Base-by-base conservation (phyloP, 2,888 invertebrate species). In the Calliphora vomitoria region DNA sequence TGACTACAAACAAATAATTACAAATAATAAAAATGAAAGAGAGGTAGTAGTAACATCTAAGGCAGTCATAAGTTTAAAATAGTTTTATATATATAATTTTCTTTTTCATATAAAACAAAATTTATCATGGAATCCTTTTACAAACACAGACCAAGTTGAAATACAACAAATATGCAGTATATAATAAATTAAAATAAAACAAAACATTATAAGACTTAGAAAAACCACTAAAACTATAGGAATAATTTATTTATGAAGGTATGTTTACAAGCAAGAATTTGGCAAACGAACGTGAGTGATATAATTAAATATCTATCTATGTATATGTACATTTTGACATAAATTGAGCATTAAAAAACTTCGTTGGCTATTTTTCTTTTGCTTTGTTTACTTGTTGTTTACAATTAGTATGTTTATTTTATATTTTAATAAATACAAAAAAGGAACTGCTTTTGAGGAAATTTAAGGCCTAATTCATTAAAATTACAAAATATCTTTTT, bases 41-140 rank as follows among this genome's bases (percentile, higher is more conserved):
- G 87, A 87, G 87, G 87, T 87, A 87, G 87, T 66, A 87, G 82
- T 87, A 85, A 85, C 69, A 87, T 82, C 87, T 87, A 87, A 81
- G 87, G 87, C 87, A 87, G 88, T 86, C 88, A 85, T 76, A 78
- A 68, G 72, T 69, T 85, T 69, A 47, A 78, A 84, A 50, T 76
- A 68, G 38, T 66, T 55, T 68, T 64, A n/a, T 44, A 20, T 44
- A 20, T 8, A 13, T 35, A 11, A 44, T 44, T 66, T 66, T 66
- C 6, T 47, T 58, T 35, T 68, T 75, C 25, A 38, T 71, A 74
- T 64, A 69, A 75, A 76, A 76, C 8, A 15, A 71, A 64, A 58
- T 35, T 64, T 44, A 72, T 72, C 15, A 72, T 84, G 74, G 85
- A 80, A 84, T 79, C 18, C 25, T 68, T 80, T 62, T 60, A 44